Evolutionary conservation across 1,140 invertebrate genomes (phyloP).

Genomic region (Asobara japonica): DNA sequence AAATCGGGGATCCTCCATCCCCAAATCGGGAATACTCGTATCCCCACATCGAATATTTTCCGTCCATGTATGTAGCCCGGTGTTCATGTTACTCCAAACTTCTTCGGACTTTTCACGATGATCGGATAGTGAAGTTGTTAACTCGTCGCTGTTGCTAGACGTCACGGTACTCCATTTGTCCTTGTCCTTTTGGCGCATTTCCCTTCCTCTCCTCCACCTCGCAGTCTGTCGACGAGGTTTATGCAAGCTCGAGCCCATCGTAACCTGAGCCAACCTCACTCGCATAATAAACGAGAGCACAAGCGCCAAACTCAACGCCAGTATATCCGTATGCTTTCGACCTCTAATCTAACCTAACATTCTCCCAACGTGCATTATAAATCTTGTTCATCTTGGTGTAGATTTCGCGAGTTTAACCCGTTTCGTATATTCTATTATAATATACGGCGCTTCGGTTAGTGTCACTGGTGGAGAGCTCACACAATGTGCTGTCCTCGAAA

Average conservation of each 20-base stretch:
- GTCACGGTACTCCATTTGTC: neutral
- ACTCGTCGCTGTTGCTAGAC: neutral
- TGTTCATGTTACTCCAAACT: no score
- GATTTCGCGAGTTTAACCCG: slow-evolving; percentile 2
- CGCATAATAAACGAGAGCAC: slow-evolving; percentile 33
- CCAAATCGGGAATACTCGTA: no score
- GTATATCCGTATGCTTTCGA: slow-evolving; percentile 18
- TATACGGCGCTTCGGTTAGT: no score
- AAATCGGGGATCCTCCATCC: no score
- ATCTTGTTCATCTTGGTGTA: slow-evolving; percentile 14
- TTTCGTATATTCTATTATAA: neutral
- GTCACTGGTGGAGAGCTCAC: no score
- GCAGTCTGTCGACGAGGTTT: slow-evolving; percentile 14
- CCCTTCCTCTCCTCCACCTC: slow-evolving; percentile 13
- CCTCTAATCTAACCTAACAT: slow-evolving; percentile 30
- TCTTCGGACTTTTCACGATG: neutral
- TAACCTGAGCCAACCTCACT: slow-evolving; percentile 29
- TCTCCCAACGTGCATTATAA: slow-evolving; percentile 22
- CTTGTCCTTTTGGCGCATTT: slow-evolving; percentile 4
- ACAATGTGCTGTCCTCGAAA: no score
- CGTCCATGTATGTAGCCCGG: no score
- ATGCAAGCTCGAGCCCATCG: slow-evolving; percentile 18
- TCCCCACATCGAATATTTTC: no score
- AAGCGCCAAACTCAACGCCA: neutral
- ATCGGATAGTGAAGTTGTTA: slow-evolving; percentile 8